These are phyloP conservation scores for Acanthosepion pharaonis DNA, from an alignment of 2,888 invertebrate genomes.

Conservation along the genomic window DNA sequence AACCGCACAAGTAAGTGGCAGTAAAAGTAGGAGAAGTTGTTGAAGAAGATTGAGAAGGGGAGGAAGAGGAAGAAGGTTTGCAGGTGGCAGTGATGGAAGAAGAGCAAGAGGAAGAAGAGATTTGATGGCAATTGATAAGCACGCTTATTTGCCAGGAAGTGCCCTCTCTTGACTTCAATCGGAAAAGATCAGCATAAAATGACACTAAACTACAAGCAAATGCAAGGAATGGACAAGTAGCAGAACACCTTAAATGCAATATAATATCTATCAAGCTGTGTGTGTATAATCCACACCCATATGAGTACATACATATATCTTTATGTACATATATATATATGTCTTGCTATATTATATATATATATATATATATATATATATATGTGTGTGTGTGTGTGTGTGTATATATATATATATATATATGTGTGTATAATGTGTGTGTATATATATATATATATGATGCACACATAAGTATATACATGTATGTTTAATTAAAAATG, in stretches of 20 bases:
- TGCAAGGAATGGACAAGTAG: neutral
- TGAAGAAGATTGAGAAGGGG: neutral
- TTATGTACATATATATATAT: too few relatives aligned
- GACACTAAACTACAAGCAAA: neutral
- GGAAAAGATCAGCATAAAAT: neutral
- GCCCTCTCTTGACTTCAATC: neutral
- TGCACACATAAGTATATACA: too few relatives aligned
- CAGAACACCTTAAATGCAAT: neutral
- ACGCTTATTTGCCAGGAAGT: conserved; percentile 22
- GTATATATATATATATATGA: too few relatives aligned
- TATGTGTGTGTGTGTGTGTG: too few relatives aligned
- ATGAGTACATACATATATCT: too few relatives aligned
- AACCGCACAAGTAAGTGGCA: too few relatives aligned
- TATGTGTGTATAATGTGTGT: too few relatives aligned
- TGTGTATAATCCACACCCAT: neutral
- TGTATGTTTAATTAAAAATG: too few relatives aligned
- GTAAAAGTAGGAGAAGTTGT: neutral
- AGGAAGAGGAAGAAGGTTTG: neutral
- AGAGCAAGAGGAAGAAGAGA: neutral
- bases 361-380: too few relatives aligned
- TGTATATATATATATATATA: too few relatives aligned
- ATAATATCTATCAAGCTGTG: neutral
- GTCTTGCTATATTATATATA: too few relatives aligned
- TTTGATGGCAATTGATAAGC: conserved; percentile 21
- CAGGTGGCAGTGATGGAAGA: neutral